Evolutionary conservation across 1,140 invertebrate genomes (phyloP), one percentile per base, ranked within the genome.

Genomic region (Heliconius congener): DNA sequence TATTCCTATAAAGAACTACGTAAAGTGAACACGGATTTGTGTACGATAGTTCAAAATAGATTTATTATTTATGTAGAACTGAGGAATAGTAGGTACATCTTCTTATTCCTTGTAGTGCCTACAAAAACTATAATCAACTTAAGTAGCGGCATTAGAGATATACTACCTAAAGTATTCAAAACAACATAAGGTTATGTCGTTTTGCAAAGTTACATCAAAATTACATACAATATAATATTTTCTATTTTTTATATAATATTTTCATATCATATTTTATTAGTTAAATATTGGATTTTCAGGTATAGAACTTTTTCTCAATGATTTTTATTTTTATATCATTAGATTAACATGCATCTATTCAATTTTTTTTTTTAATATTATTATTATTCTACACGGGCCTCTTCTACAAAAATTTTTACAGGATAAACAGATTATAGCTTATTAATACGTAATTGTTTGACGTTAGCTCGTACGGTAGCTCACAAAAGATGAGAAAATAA

Each of bases 111-210:
- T 11, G 60, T 30, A 30, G 4, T 16, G 13, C 27, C 9, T 16
- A 66, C 60, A 66, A 66, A 66, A 66, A 66, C 60, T 66, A 66
- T 66, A 66, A 66, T 66, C 23, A 66, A 66, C 27, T 30, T 66
- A 66, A 66, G 60, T 30, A 66, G 27, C 60, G 13, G 23, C 13
- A 66, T 30, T 66, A 4, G 11, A n/a, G 27, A 23, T 27, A 23
- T n/a, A 23, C 8, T 9, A 8, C 13, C 19, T 11, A 8, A 46
- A 3, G 13, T 46, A 46, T 46, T 46, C 42, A 46, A 46, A 46
- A 16, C 13, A 16, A 46, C 42, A 46, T 46, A 46, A 16, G 42
- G 42, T 4, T 46, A 46, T 5, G 13, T n/a, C 55, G n/a, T 60
- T n/a, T 60, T 11, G 8, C 9, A 19, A 8, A 5, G 34, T 37